A percentile compares a stretch with the other conserved stretches of the same genome.
These are phyloP conservation scores for Tarsius wallacei DNA, from an alignment of 2,797 vertebrate species.

Conservation along the genomic window DNA sequence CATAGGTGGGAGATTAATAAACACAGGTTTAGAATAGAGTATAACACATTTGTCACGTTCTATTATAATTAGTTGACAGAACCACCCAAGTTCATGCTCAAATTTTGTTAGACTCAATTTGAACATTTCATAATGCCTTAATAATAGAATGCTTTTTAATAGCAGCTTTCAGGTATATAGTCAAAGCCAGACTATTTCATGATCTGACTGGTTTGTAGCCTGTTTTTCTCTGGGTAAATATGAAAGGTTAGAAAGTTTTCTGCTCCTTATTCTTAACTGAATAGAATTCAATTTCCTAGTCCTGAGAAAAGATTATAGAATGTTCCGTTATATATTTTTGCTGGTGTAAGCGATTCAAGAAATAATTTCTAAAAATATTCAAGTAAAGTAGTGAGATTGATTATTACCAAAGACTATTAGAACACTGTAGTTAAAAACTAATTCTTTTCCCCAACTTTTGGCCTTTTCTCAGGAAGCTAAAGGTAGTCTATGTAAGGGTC, in stretches of 20 bases:
- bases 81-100: neutral
- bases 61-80: neutral
- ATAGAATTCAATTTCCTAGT: neutral
- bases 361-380: neutral
- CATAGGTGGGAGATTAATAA: rapidly evolving
- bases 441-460: neutral
- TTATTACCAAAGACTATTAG: neutral
- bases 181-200: neutral
- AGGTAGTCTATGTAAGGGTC: neutral
- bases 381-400: neutral
- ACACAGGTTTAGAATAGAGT: neutral
- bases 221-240: neutral
- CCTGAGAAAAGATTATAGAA: neutral
- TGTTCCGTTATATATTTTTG: neutral
- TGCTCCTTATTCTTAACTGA: neutral
- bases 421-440: neutral
- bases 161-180: neutral
- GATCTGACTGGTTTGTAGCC: neutral
- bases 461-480: neutral
- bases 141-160: neutral
- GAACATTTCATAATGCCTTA: neutral
- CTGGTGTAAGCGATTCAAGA: neutral
- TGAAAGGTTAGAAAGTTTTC: neutral
- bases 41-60: neutral
- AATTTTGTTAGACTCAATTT: neutral